phyloP scores from a whole-genome alignment of 2,113 vertebrate species.

The Stercorarius parasiticus region DNA sequence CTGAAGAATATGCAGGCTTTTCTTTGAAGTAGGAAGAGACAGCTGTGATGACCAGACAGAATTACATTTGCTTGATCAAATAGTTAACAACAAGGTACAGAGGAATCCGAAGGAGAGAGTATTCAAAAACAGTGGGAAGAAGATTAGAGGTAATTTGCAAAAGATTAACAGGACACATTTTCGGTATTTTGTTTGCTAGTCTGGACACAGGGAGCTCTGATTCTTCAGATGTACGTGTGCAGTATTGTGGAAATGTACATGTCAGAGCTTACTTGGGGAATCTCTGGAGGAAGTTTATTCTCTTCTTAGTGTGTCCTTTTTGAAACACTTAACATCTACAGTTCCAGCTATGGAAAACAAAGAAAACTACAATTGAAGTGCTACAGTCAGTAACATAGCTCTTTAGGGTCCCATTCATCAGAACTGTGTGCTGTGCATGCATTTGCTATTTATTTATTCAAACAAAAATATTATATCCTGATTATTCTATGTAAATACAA shows the following conservation, averaged over 20 bases:
- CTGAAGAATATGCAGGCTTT: background rate
- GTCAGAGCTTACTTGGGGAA: slow-evolving; percentile 2
- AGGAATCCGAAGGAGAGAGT: background rate
- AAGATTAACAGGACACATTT: background rate
- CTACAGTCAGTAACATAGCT: background rate
- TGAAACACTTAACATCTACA: background rate
- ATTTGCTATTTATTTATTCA: slow-evolving; percentile 5
- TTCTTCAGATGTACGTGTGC: background rate
- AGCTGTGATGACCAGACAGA: background rate
- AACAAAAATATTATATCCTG: background rate
- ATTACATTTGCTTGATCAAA: background rate
- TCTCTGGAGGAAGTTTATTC: background rate
- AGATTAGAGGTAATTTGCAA: background rate
- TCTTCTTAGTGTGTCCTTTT: slow-evolving; percentile 31
- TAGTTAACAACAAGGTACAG: background rate
- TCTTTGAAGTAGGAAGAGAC: background rate
- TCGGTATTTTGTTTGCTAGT: background rate
- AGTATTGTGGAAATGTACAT: background rate
- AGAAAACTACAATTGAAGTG: background rate
- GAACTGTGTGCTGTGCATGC: background rate
- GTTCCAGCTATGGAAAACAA: slow-evolving; percentile 15
- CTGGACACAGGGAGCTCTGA: background rate
- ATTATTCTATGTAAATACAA: slow-evolving; percentile 28
- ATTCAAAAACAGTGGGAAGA: background rate
- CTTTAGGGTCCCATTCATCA: slow-evolving; percentile 18